Percentiles rank a stretch among this genome's conserved stretches.
Conservation (phyloP, 2,113 vertebrate species). For the Elephas maximus region DNA sequence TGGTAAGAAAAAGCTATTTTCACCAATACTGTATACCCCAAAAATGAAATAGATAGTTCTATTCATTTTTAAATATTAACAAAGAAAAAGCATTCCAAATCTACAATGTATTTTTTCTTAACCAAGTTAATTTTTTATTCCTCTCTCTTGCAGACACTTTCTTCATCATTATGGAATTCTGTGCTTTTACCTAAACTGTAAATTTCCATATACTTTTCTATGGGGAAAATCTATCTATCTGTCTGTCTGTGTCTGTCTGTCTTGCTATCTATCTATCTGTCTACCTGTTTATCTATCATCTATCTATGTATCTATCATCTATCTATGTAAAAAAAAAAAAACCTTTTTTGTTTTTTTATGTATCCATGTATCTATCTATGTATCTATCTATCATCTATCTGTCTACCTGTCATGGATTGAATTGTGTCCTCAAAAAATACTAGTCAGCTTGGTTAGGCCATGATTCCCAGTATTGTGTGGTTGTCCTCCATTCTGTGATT, state of each 20-base stretch:
- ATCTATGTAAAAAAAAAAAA: no score
- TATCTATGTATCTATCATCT: no score
- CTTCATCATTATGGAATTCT: background rate
- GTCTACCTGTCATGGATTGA: no score
- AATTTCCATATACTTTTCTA: background rate
- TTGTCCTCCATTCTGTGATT: no score
- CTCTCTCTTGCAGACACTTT: background rate
- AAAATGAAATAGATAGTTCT: background rate
- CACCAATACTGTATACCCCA: background rate
- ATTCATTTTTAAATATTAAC: constrained; percentile 20
- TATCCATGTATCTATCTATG: no score
- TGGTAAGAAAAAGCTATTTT: background rate
- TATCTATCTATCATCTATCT: no score
- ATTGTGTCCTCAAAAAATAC: no score
- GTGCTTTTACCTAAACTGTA: background rate
- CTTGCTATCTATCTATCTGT: no score
- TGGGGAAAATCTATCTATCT: background rate
- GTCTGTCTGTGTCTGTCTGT: background rate
- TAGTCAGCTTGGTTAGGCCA: no score
- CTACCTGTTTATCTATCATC: no score
- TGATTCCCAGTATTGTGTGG: no score
- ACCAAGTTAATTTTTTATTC: constrained; percentile 15
- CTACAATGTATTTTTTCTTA: background rate
- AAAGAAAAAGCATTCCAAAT: background rate
- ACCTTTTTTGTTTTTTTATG: no score